A percentile compares a stretch with the other conserved stretches of the same genome.
Evolutionary conservation across 2,888 invertebrate species (phyloP).

Genomic region (Apamea epomidion): DNA sequence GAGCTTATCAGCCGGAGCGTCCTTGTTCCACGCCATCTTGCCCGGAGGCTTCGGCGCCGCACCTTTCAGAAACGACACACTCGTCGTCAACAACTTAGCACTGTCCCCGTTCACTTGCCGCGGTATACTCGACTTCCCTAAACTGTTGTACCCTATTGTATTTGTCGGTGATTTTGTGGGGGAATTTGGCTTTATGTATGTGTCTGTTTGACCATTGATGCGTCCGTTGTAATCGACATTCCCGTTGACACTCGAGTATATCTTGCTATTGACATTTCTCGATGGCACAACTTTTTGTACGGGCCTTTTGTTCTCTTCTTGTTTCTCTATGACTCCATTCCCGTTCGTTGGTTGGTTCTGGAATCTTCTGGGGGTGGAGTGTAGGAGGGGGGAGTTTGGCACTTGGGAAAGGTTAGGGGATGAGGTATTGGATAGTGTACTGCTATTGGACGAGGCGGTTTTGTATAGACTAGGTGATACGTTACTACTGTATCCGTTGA

Average conservation of each 20-base stretch:
- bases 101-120: constrained; percentile 82
- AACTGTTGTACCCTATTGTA: constrained; percentile 91
- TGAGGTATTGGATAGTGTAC: constrained; percentile 69
- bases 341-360: constrained; percentile 74
- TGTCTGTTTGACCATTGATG: constrained; percentile 80
- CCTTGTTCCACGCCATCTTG: constrained; percentile 94
- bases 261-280: constrained; percentile 90
- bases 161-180: constrained; percentile 91
- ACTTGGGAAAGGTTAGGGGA: constrained; percentile 81
- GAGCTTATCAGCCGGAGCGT: constrained; percentile 93
- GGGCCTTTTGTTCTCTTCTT: constrained; percentile 91
- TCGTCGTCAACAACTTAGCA: constrained; percentile 90
- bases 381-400: constrained; percentile 87
- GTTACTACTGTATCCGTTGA: constrained; percentile 90
- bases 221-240: constrained; percentile 80
- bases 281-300: constrained; percentile 95
- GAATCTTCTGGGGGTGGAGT: constrained; percentile 88
- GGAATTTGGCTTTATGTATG: constrained; percentile 92
- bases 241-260: constrained; percentile 89
- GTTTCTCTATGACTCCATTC: constrained; percentile 82
- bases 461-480: constrained; percentile 88
- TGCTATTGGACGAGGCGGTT: constrained; percentile 80
- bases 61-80: constrained; percentile 91
- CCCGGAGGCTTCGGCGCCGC: constrained; percentile 83
- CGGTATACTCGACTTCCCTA: constrained; percentile 83